Percentiles rank a stretch among this genome's conserved stretches.
phyloP scores from a whole-genome alignment of 2,888 invertebrate genomes.

The Unio delphinus region DNA sequence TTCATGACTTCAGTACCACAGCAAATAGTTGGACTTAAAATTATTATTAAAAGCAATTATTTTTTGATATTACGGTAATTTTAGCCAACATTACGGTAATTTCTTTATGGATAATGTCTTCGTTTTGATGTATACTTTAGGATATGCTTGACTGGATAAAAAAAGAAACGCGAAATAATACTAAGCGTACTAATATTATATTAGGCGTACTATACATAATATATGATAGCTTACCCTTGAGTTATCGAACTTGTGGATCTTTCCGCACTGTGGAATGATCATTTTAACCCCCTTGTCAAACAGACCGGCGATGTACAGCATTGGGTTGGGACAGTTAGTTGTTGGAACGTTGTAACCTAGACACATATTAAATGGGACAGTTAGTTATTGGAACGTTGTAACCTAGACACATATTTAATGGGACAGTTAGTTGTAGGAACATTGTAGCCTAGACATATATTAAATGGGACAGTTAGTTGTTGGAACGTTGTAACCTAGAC shows the following conservation, averaged over 20 bases:
- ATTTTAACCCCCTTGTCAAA: slow-evolving; percentile 72
- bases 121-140: no score
- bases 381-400: slow-evolving; percentile 71
- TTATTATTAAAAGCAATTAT: no score
- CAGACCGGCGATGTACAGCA: slow-evolving; percentile 69
- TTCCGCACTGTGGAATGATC: slow-evolving; percentile 70
- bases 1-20: no score
- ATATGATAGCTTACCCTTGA: slow-evolving; percentile 50
- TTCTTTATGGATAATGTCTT: no score
- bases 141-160: no score
- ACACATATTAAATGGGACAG: slow-evolving; percentile 61
- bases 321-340: slow-evolving; percentile 69
- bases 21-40: no score
- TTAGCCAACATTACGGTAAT: no score
- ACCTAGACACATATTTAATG: slow-evolving; percentile 52
- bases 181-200: background rate
- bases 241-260: slow-evolving; percentile 63
- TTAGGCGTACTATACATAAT: background rate
- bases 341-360: slow-evolving; percentile 71
- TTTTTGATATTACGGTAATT: no score
- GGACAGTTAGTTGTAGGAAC: slow-evolving; percentile 71
- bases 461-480: slow-evolving; percentile 68
- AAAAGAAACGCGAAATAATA: background rate
- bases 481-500: slow-evolving; percentile 71
- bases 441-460: slow-evolving; percentile 65